Evolutionary conservation across 1,140 invertebrate genomes (phyloP).

Genomic region (Cydia pomonella): DNA sequence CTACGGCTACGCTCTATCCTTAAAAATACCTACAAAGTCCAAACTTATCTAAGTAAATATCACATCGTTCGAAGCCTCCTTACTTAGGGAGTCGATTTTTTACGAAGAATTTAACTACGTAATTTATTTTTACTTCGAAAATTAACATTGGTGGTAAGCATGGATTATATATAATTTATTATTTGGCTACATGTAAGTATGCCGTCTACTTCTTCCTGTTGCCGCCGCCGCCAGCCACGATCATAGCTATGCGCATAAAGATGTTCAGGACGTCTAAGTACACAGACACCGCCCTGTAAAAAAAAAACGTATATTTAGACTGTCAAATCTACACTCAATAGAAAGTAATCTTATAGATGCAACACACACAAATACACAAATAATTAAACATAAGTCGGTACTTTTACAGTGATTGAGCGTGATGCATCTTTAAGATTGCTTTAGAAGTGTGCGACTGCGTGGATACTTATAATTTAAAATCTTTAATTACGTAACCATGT

Average conservation of each 20-base stretch:
- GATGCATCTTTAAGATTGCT: too few species aligned
- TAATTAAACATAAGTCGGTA: too few species aligned
- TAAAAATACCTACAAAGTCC: constrained; percentile 21
- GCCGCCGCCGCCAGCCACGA: constrained; percentile 89
- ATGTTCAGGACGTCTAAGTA: constrained; percentile 99
- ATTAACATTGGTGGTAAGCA: constrained; percentile 12
- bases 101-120: background rate
- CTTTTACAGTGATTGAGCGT: too few species aligned
- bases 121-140: constrained; percentile 12
- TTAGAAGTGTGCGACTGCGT: too few species aligned
- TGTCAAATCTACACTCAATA: too few species aligned
- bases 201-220: constrained; percentile 79
- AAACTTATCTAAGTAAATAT: constrained; percentile 25
- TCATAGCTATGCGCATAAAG: constrained; percentile 95
- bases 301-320: constrained; percentile 36
- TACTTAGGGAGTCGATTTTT: background rate
- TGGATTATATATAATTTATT: constrained; percentile 10
- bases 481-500: too few species aligned
- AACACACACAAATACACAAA: too few species aligned
- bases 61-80: constrained; percentile 34
- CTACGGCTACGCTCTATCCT: background rate
- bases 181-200: constrained; percentile 5
- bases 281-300: constrained; percentile 93
- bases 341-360: too few species aligned
- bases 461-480: too few species aligned